These are phyloP conservation scores for Drosophila micromelanica DNA, from an alignment of 1,140 invertebrate species.

Conservation along the genomic window DNA sequence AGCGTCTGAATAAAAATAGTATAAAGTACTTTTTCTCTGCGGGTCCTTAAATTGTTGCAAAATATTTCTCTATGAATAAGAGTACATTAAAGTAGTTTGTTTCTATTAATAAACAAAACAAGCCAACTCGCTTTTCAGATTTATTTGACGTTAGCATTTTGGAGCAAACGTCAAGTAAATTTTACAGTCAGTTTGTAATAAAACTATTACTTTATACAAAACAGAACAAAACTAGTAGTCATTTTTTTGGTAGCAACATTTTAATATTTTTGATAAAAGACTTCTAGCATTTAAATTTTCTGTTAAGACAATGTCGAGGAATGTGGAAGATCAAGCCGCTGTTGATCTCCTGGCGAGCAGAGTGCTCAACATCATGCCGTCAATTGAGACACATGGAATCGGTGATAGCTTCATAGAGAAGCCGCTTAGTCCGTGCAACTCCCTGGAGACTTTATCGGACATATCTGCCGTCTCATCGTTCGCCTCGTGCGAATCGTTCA, in stretches of 20 bases:
- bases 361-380: background rate
- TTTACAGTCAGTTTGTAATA: background rate
- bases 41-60: no score
- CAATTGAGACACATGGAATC: background rate
- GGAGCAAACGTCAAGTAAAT: background rate
- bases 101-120: background rate
- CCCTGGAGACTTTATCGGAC: background rate
- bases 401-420: constrained; percentile 18
- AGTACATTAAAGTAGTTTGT: no score
- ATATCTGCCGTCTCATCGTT: constrained; percentile 24
- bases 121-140: background rate
- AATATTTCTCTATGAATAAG: no score
- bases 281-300: constrained; percentile 1
- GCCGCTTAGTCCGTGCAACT: background rate
- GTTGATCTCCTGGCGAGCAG: background rate
- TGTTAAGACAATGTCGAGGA: constrained; percentile 15
- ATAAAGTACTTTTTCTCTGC: no score
- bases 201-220: background rate
- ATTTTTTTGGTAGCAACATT: background rate
- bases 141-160: no score
- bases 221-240: background rate
- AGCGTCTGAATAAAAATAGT: no score
- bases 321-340: background rate
- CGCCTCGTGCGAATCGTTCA: constrained; percentile 46
- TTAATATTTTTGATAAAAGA: background rate